A percentile compares a stretch with the other conserved stretches of the same genome.
phyloP scores from a whole-genome alignment of 2,113 vertebrate genomes.

The Phyllopteryx taeniolatus region DNA sequence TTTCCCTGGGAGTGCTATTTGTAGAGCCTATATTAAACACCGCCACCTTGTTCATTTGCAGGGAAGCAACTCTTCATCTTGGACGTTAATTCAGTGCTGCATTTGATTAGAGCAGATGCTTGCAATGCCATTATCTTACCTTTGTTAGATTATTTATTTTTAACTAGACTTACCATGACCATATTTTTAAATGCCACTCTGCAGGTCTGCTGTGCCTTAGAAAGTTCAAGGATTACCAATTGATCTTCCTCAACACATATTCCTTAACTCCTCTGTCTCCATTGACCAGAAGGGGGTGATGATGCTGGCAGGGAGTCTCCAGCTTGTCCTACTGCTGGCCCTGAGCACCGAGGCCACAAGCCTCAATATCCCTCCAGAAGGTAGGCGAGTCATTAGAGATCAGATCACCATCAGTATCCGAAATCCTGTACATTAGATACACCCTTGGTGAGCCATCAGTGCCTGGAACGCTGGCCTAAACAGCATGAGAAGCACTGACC shows the following conservation, averaged over 20 bases:
- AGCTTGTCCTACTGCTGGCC: slow-evolving; percentile 61
- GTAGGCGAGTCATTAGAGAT: slow-evolving; percentile 54
- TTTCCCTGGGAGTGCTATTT: slow-evolving; percentile 6
- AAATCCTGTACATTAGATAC: not conserved
- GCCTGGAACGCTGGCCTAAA: not conserved
- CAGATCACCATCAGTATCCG: not conserved
- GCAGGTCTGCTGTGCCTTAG: slow-evolving; percentile 46
- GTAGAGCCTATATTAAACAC: not conserved
- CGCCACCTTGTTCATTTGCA: not conserved
- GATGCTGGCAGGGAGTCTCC: slow-evolving; percentile 66
- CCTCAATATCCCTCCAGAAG: slow-evolving; percentile 79
- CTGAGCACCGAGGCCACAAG: slow-evolving; percentile 56
- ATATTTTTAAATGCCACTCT: slow-evolving; percentile 2
- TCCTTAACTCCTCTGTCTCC: slow-evolving; percentile 44
- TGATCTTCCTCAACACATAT: slow-evolving; percentile 29
- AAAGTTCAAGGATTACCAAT: slow-evolving; percentile 28
- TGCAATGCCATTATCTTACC: too few species aligned
- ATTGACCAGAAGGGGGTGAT: slow-evolving; percentile 61
- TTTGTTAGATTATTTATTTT: not conserved
- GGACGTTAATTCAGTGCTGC: not conserved
- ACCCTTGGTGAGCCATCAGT: not conserved
- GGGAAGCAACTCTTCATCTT: not conserved
- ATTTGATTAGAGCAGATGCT: slow-evolving; percentile 4
- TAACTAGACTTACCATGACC: not conserved
- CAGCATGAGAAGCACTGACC: not conserved